These are phyloP conservation scores for Manis javanica DNA, from an alignment of 2,797 vertebrate genomes.

Conservation along the genomic window DNA sequence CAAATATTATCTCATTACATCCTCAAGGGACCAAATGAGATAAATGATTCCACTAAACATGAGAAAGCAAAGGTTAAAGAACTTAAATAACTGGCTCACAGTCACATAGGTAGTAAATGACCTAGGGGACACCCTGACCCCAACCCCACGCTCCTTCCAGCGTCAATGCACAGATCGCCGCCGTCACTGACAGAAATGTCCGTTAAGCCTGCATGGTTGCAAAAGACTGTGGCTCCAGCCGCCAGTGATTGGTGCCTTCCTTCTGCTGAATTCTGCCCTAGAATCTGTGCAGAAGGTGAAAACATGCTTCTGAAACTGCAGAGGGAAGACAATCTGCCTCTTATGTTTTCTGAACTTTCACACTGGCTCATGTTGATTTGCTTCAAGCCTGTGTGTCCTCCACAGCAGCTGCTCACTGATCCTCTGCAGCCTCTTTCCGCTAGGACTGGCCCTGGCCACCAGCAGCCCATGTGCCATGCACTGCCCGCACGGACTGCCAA, in stretches of 20 bases:
- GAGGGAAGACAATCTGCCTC: neutral
- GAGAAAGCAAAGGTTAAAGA: neutral
- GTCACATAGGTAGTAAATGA: neutral
- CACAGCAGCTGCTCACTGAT: neutral
- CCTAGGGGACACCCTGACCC: neutral
- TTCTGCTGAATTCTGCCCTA: neutral
- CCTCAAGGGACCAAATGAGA: neutral
- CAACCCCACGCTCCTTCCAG: neutral
- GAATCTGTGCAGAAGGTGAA: neutral
- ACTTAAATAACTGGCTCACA: neutral
- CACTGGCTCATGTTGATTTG: neutral
- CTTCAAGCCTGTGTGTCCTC: neutral
- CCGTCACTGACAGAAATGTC: neutral
- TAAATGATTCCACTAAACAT: neutral
- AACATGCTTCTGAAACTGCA: neutral
- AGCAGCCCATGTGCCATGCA: rapidly evolving
- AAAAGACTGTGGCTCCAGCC: neutral
- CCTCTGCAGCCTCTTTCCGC: neutral
- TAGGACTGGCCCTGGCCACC: neutral
- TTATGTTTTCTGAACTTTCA: neutral
- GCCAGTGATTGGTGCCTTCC: neutral
- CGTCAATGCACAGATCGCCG: neutral
- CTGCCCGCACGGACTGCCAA: too few relatives aligned
- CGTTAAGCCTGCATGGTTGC: neutral
- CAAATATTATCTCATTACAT: neutral